A percentile compares a stretch with the other conserved stretches of the same genome.
phyloP scores from a whole-genome alignment of 1,140 invertebrate genomes.

The Eubasilissa regina region DNA sequence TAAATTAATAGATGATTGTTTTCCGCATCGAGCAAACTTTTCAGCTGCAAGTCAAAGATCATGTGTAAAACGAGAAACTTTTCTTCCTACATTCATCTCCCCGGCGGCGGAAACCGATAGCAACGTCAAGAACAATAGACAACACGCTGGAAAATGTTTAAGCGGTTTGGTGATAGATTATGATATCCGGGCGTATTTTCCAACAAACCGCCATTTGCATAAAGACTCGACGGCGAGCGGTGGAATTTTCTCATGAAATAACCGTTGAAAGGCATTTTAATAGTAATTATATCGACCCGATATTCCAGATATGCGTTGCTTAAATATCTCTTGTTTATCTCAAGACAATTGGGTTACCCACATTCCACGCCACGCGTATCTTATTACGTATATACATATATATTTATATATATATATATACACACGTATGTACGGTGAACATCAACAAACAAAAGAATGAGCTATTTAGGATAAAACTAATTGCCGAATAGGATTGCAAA shows the following conservation, averaged over 20 bases:
- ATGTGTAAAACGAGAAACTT: conserved; percentile 17
- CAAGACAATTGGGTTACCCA: conserved; percentile 45
- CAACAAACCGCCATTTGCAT: conserved; percentile 29
- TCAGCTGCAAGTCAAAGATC: conserved; percentile 20
- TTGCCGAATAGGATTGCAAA: too few species aligned
- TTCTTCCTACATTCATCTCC: not conserved
- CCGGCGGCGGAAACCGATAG: not conserved
- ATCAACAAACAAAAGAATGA: conserved; percentile 22
- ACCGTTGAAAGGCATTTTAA: conserved; percentile 34
- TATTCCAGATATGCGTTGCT: conserved; percentile 37
- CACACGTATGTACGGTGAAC: conserved; percentile 14
- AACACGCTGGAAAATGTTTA: conserved; percentile 4
- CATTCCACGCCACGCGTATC: conserved; percentile 14
- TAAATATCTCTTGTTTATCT: not conserved
- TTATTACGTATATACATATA: not conserved
- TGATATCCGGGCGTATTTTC: not conserved
- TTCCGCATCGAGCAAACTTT: not conserved
- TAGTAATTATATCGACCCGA: conserved; percentile 45
- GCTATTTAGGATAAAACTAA: not conserved
- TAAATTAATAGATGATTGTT: conserved; percentile 11
- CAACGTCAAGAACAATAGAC: conserved; percentile 33
- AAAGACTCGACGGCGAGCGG: conserved; percentile 5
- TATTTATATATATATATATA: not conserved
- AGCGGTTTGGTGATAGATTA: conserved; percentile 9
- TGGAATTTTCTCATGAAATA: conserved; percentile 42